Base-by-base conservation (phyloP, 2,797 vertebrate genomes). In the Parauchenoglanis ngamensis region DNA sequence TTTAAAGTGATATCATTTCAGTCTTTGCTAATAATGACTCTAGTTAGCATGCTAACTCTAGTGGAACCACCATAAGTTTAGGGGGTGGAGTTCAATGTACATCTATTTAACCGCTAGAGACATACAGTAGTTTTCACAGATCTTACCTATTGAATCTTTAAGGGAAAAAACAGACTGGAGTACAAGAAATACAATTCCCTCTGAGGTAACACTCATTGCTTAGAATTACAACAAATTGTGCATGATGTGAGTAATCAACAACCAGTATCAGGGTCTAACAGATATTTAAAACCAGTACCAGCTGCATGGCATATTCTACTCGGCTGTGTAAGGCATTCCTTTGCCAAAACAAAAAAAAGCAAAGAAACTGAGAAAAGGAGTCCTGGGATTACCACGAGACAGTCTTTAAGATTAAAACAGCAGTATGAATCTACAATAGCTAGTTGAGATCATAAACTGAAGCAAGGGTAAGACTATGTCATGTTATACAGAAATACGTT, bases 401-500 rank as follows among this genome's bases (percentile, higher is more conserved):
- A 13, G 19, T 79, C 31, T 44, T 59, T 79, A 76, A 49, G 73
- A 76, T 76, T 52, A 54, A 54, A 76, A 11, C 25, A 17, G 25
- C 68, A n/a, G 10, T 54, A 77, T 11, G 6, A n/a, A n/a, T 81
- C 35, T 81, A 61, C 4, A n/a, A 12, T 44, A 59, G n/a, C 57
- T 11, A 31, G 52, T 3, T 56, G 15, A 31, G 49, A 31, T 28
- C 11, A n/a, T 49, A 0, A 2, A 19, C 28, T 21, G 17, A 57
- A 57, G 44, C 28, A 57, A 6, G 3, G 23, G 7, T 57, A 3
- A 21, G 8, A 5, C 11, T 23, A 25, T 52, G 79, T 82, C 21
- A 2, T 63, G 28, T 76, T 77, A 28, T 28, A 5, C 44, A 87
- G 65, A 81, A 88, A 88, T 57, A 70, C 57, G 67, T 31, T 52